Evolutionary conservation across 2,797 vertebrate genomes (phyloP), one percentile per base, ranked within the genome.

Genomic region (Rhinatrema bivittatum): DNA sequence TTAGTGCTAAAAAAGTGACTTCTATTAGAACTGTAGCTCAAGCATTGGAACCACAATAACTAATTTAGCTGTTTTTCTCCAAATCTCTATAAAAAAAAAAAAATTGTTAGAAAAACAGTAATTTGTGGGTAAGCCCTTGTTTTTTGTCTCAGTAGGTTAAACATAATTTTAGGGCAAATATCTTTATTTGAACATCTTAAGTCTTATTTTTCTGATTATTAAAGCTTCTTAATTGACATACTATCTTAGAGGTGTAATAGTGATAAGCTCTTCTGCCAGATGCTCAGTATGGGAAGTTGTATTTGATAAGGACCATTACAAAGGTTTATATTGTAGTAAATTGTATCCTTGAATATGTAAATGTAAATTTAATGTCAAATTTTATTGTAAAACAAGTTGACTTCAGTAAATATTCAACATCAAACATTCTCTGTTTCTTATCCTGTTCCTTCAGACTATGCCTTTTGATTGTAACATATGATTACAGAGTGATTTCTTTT

Each of bases 41-140:
- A 32, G 49, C 2, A 0, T 50, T 65, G 68, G 75, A 69, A 75
- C 72, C 54, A 71, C 68, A 74, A 66, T 75, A 77, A 75, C 67
- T 50, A 55, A 54, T 65, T 71, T 65, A 60, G 61, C 56, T 60
- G 29, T 56, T 45, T 56, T 48, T 70, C 75, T 57, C 62, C 70
- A 57, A 59, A 38, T 65, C 49, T 32, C 46, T 33, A 46, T 40
- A 61, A 47, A 53, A 45, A 60, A 47, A 68, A 66, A 56, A 68
- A 62, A 60, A 43, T 64, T 60, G 44, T 66, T 64, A 36, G 48
- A 50, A 38, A 46, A 55, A 47, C 28, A 52, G 25, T 55, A 50
- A 55, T 56, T 70, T 35, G 25, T 40, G 61, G 37, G 29, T 19
- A 50, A 62, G 27, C 4, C 3, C 6, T 31, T 61, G 39, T 27